These are phyloP conservation scores for Anoplolepis gracilipes DNA, from an alignment of 1,140 invertebrate species.

Conservation along the genomic window DNA sequence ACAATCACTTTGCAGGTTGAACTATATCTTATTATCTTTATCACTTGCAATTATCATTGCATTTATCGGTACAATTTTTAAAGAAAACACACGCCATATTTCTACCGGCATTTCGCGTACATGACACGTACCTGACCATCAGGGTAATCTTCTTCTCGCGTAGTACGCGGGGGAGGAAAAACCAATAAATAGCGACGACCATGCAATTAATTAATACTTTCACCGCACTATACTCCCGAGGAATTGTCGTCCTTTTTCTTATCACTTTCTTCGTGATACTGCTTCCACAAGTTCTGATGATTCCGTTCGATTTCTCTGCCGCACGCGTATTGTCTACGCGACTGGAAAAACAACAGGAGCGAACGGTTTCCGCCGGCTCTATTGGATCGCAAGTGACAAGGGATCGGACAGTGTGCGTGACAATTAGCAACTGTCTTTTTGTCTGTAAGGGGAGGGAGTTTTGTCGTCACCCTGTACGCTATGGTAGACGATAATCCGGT, in stretches of 20 bases:
- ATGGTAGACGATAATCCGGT: not conserved
- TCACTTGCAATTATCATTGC: not conserved
- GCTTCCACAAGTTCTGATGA: not conserved
- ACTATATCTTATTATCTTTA: conserved; percentile 2
- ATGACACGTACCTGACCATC: conserved; percentile 51
- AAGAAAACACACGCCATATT: conserved; percentile 5
- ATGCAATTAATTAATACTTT: conserved; percentile 58
- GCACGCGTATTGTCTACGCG: conserved; percentile 35
- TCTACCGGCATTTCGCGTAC: not conserved
- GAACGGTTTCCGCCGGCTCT: conserved; percentile 53
- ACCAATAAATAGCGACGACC: conserved; percentile 22
- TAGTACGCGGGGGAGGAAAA: not conserved
- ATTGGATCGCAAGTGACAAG: conserved; percentile 79
- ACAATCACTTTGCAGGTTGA: not conserved
- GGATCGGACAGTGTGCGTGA: conserved; percentile 77
- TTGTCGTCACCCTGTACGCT: conserved; percentile 21
- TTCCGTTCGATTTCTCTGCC: conserved; percentile 23
- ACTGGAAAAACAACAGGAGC: conserved; percentile 46
- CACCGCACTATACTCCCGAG: not conserved
- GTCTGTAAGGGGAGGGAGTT: conserved; percentile 60
- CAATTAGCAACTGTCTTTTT: conserved; percentile 80
- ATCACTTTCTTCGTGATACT: conserved; percentile 12
- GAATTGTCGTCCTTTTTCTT: conserved; percentile 1
- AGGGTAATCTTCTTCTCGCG: not conserved
- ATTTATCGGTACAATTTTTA: conserved; percentile 28